These are phyloP conservation scores for Cotesia typhae DNA, from an alignment of 1,140 invertebrate species.

Conservation along the genomic window DNA sequence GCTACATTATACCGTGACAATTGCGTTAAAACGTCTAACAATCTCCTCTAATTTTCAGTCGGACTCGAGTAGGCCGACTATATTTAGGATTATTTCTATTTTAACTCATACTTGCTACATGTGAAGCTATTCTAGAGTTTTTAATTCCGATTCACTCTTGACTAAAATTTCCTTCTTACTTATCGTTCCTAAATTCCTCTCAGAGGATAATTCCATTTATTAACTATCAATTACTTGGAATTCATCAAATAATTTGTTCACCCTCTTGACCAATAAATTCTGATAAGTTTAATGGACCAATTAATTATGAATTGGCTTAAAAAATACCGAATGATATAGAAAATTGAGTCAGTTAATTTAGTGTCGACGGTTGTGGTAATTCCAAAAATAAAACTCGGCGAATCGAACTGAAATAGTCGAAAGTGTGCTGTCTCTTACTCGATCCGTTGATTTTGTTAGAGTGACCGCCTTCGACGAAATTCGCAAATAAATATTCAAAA, in stretches of 20 bases:
- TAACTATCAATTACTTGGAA: not conserved
- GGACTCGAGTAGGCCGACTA: constrained; percentile 62
- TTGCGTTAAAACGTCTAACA: no score
- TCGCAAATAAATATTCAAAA: constrained; percentile 14
- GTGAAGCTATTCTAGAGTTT: constrained; percentile 2
- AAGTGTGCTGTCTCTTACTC: constrained; percentile 1
- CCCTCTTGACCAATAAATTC: not conserved
- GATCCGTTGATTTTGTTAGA: not conserved
- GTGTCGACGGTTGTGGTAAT: constrained; percentile 3
- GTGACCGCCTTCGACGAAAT: constrained; percentile 17
- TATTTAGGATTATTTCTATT: constrained; percentile 63
- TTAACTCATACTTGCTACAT: constrained; percentile 41
- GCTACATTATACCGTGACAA: no score
- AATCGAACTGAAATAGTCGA: constrained; percentile 37
- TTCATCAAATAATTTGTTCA: not conserved
- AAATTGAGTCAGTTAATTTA: constrained; percentile 18
- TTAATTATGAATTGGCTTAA: not conserved
- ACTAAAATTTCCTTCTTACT: no score
- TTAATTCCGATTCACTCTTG: not conserved
- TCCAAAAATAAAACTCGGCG: constrained; percentile 38
- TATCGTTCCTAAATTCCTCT: no score
- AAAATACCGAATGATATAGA: not conserved
- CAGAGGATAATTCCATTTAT: no score
- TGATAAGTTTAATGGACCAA: constrained; percentile 11
- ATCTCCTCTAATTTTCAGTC: constrained; percentile 51